These are phyloP conservation scores for Hydrophis major DNA, from an alignment of 2,797 vertebrate species.

Conservation along the genomic window DNA sequence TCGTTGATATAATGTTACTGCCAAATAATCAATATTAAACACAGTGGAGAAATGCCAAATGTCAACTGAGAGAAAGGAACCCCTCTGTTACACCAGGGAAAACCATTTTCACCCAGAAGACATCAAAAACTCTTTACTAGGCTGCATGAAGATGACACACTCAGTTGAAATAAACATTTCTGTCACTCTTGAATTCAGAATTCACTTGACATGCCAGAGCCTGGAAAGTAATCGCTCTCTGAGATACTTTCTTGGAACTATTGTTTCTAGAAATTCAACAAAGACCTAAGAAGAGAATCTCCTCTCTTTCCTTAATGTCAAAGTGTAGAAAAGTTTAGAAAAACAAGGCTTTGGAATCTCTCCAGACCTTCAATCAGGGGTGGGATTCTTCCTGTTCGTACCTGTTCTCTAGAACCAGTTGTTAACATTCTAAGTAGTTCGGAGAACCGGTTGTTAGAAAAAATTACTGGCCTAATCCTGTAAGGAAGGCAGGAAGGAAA, in stretches of 20 bases:
- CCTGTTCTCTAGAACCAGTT: too few relatives aligned
- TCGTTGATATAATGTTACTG: constrained; percentile 79
- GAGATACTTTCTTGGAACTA: constrained; percentile 15
- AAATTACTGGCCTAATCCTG: too few relatives aligned
- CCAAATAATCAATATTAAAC: constrained; percentile 81
- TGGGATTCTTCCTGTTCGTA: too few relatives aligned
- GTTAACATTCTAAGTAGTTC: too few relatives aligned
- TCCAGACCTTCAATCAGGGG: neutral
- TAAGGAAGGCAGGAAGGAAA: too few relatives aligned
- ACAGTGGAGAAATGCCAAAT: constrained; percentile 44
- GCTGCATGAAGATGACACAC: constrained; percentile 63
- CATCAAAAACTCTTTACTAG: constrained; percentile 70
- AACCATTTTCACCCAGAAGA: constrained; percentile 65
- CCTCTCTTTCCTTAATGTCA: neutral
- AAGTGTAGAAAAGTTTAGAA: neutral
- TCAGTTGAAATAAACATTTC: constrained; percentile 16
- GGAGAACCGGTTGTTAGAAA: too few relatives aligned
- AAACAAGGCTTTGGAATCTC: too few relatives aligned
- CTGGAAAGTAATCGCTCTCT: constrained; percentile 8
- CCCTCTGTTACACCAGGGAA: constrained; percentile 69
- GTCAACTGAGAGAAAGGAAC: constrained; percentile 63
- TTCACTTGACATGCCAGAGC: constrained; percentile 18
- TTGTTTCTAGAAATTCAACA: neutral
- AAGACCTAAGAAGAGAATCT: neutral
- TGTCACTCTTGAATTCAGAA: constrained; percentile 23